These are phyloP conservation scores for Dermochelys coriacea DNA, from an alignment of 2,797 vertebrate genomes.

Conservation along the genomic window DNA sequence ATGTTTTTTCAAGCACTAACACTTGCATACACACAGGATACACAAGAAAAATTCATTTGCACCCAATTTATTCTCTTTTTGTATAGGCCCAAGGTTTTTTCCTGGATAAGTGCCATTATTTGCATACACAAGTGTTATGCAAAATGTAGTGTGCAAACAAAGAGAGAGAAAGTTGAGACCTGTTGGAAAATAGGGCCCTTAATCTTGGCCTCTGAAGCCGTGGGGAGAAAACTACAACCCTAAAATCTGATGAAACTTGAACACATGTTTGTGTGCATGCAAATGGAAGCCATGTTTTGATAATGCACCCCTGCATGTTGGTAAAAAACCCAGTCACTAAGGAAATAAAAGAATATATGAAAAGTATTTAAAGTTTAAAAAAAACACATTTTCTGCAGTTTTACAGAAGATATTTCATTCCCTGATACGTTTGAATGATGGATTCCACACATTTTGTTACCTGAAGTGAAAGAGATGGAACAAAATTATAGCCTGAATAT, in stretches of 20 bases:
- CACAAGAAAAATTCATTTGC: neutral
- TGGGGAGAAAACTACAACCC: neutral
- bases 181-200: neutral
- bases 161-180: neutral
- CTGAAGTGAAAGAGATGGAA: slow-evolving; percentile 46
- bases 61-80: neutral
- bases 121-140: neutral
- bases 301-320: neutral
- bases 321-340: neutral
- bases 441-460: slow-evolving; percentile 33
- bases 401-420: slow-evolving; percentile 41
- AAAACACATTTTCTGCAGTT: slow-evolving; percentile 24
- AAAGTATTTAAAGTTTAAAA: neutral
- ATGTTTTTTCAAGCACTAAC: neutral
- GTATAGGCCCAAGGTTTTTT: neutral
- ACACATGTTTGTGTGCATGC: neutral
- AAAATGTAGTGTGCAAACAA: neutral
- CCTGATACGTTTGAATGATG: slow-evolving; percentile 30
- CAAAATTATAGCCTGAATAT: slow-evolving; percentile 26
- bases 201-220: neutral
- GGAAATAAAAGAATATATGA: neutral
- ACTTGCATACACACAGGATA: neutral
- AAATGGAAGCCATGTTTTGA: neutral
- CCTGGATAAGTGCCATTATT: neutral
- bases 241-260: neutral